Base-by-base conservation (phyloP, 2,888 invertebrate genomes). In the Theodoxus fluviatilis region DNA sequence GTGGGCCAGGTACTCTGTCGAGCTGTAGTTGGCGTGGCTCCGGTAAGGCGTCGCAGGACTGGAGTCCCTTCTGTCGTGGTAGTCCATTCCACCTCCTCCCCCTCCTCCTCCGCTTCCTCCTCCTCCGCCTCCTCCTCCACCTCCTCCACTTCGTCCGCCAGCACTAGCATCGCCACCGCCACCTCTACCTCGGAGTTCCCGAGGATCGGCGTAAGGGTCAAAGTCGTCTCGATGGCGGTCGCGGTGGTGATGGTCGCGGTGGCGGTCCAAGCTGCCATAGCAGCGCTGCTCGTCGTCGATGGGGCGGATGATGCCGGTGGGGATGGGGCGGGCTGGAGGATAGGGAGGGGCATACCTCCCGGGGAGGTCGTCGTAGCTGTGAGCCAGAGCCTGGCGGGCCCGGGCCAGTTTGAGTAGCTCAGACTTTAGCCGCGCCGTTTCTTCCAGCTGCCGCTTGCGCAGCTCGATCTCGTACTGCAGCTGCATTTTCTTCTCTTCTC, bases 391-490 rank as follows among this genome's bases (percentile, higher is more conserved):
- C 64, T 82, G 81, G 35, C 79, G 78, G 12, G 79, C 76, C 65
- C 80, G 77, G 2, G 81, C 77, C 65, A 84, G 73, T 72, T 88
- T 87, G 63, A 88, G 81, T 25, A 90, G 83, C 78, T 90, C 90
- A 64, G 89, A 88, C 73, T 79, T 76, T 43, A 90, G 83, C 9
- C 89, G 86, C n/a, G 89, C 88, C 73, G 90, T 89, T 75, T 90
- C 90, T 76, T 90, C 90, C 71, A 91, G 88, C 78, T 91, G 90
- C 76, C 89, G 89, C 59, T 90, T 88, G n/a, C 91, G 85, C 67
- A 90, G 86, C 15, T 90, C 90, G 72, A 92, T 90, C 81, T 91
- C 91, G 57, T 89, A 89, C 76, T 90, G 90, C 71, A 91, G 89
- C 75, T 90, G 88, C 18, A 89, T 87, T 80, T 90, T 90, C 80